Evolutionary conservation across 2,113 vertebrate genomes (phyloP), one percentile per base, ranked within the genome.

Genomic region (Nannobrachium achirus): DNA sequence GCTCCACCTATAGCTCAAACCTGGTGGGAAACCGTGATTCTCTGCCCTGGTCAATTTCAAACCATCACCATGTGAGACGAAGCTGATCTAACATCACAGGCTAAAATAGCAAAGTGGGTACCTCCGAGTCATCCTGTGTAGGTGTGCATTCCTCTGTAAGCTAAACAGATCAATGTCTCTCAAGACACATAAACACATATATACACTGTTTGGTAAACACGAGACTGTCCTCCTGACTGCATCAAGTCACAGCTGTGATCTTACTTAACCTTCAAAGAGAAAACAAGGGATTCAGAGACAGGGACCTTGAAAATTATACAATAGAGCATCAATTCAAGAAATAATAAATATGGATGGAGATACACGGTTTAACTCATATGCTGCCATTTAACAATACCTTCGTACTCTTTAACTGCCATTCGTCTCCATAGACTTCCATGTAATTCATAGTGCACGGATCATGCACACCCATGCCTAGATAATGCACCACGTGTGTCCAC

Each of bases 131-230:
- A 83, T 77, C 75, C 73, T 65, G 69, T 60, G 78, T 66, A 73
- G 69, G 68, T 56, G 68, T 79, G 16, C 10, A 55, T 71, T 46
- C 45, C 53, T 73, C 18, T 10, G 64, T 71, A 66, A 20, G 40
- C 58, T 50, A 41, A 56, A 53, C 57, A 39, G 16, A 65, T 60
- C 71, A 20, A 38, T 15, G 48, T 62, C 60, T 49, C 57, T 73
- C 58, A 62, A 60, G 61, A 80, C 69, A 66, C 44, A 42, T 65
- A 71, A 88, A 82, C 79, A 87, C 53, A 45, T 69, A 45, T 69
- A 33, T 33, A 66, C 73, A 66, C 15, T 16, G 10, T 19, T 45
- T 46, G 61, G 77, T 81, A 78, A 80, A 83, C 67, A 82, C 11
- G 1, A 67, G 64, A 42, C 1, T 10, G 65, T 55, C 62, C 67